Evolutionary conservation across 1,140 invertebrate species (phyloP).

Genomic region (Aphidius ervi): DNA sequence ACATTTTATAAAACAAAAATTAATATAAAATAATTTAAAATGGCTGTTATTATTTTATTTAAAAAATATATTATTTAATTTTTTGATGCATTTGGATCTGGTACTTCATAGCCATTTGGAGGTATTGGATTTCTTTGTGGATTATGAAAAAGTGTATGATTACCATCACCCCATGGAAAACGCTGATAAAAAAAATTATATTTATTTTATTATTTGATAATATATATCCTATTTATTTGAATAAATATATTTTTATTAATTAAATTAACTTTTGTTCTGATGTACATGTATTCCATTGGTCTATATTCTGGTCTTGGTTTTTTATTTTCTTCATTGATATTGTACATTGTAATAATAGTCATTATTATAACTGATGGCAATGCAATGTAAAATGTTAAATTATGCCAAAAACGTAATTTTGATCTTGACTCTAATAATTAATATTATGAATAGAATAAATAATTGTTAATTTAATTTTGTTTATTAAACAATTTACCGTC

Average conservation of each 20-base stretch:
- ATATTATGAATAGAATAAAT: neutral
- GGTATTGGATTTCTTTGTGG: slow-evolving; percentile 56
- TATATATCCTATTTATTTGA: neutral
- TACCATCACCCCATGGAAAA: slow-evolving; percentile 65
- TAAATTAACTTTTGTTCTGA: slow-evolving; percentile 29
- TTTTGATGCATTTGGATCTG: slow-evolving; percentile 27
- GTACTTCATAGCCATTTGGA: slow-evolving; percentile 56
- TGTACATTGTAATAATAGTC: slow-evolving; percentile 11
- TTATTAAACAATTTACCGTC: too few relatives aligned
- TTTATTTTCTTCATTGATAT: slow-evolving; percentile 11
- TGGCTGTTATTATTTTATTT: too few relatives aligned
- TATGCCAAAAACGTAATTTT: slow-evolving; percentile 15
- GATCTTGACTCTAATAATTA: neutral
- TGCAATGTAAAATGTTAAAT: slow-evolving; percentile 4
- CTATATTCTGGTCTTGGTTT: slow-evolving; percentile 28
- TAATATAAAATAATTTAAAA: too few relatives aligned
- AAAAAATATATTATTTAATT: slow-evolving; percentile 1
- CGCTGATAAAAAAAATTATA: slow-evolving; percentile 45
- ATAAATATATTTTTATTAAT: neutral
- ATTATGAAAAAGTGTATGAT: slow-evolving; percentile 61
- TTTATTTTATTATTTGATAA: neutral
- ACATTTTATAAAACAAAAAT: too few relatives aligned
- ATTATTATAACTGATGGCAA: slow-evolving; percentile 23
- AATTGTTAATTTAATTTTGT: too few relatives aligned
- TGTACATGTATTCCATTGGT: slow-evolving; percentile 31